Conservation (phyloP, 2,113 vertebrate genomes). For the Syrmaticus mikado region DNA sequence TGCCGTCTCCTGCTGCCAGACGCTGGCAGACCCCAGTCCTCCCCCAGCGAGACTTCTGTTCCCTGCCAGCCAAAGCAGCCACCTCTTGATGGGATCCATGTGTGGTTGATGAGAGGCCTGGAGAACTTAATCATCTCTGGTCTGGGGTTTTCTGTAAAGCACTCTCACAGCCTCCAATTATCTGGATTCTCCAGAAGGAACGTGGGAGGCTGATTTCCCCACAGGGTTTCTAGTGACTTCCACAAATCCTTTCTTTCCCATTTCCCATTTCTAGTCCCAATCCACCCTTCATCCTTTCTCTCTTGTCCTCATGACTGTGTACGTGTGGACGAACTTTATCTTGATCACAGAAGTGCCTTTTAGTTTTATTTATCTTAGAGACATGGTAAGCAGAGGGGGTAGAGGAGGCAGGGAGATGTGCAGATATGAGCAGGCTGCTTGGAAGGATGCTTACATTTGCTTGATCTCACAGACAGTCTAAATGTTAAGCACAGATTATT, state of each 20-base stretch:
- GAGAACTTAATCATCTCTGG: not conserved
- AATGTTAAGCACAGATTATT: not conserved
- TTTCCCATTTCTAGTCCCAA: not conserved
- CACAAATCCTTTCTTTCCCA: not conserved
- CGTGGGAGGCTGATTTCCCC: conserved; percentile 1
- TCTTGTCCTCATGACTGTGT: not conserved
- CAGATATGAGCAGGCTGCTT: accelerated
- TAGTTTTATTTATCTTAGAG: not conserved
- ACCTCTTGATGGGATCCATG: not conserved
- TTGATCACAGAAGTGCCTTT: not conserved
- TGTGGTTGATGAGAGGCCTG: not conserved
- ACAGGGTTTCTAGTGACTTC: not conserved
- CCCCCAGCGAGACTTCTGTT: not conserved
- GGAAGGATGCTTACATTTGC: not conserved
- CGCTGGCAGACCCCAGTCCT: not conserved
- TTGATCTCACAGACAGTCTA: accelerated
- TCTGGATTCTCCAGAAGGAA: not conserved
- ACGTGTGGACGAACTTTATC: not conserved
- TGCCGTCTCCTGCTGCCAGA: not conserved
- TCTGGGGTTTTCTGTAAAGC: conserved; percentile 1
- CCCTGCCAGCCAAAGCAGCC: not conserved
- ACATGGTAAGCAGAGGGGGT: not conserved
- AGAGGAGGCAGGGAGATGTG: not conserved
- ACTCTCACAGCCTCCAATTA: conserved; percentile 24
- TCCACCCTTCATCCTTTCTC: not conserved